Base-by-base conservation (phyloP, 2,888 invertebrate species). In the Phoronis australis region DNA sequence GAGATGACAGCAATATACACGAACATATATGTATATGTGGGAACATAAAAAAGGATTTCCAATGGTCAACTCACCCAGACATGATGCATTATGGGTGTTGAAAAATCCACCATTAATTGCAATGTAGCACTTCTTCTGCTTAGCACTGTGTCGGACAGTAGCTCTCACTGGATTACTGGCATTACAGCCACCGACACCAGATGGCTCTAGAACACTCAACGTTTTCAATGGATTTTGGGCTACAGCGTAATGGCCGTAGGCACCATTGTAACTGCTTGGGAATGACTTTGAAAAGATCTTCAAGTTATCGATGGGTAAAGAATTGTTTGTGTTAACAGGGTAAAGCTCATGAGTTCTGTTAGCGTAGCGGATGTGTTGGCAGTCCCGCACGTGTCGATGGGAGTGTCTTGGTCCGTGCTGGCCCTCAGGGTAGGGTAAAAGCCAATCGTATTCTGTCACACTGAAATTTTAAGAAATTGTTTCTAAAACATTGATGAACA, bases 21-120 rank as follows among this genome's bases (percentile, higher is more conserved):
- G n/a, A n/a, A n/a, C n/a, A n/a, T n/a, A n/a, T n/a, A n/a, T n/a
- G n/a, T n/a, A n/a, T n/a, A n/a, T n/a, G n/a, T n/a, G n/a, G n/a
- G n/a, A n/a, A n/a, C n/a, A n/a, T n/a, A n/a, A n/a, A n/a, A n/a
- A n/a, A n/a, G n/a, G n/a, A n/a, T n/a, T n/a, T n/a, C n/a, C n/a
- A n/a, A n/a, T n/a, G n/a, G n/a, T n/a, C n/a, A n/a, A n/a, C 31
- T 31, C 31, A 76, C 77, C 77, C 41, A 64, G 56, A 56, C 77
- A 77, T 20, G 59, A 56, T 20, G 71, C 72, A 45, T 62, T 60
- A 4, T 58, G 53, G 5, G 69, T 72, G 52, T 75, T 69, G 52
- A 76, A 77, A 50, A 74, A 71, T 37, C 77, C 77, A 44, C 73
- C 77, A 69, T 76, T 77, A 22, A 68, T 56, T 3, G 75, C 74